Evolutionary conservation across 2,888 invertebrate species (phyloP), one percentile per base, ranked within the genome.

Genomic region (Tanypteryx hageni): DNA sequence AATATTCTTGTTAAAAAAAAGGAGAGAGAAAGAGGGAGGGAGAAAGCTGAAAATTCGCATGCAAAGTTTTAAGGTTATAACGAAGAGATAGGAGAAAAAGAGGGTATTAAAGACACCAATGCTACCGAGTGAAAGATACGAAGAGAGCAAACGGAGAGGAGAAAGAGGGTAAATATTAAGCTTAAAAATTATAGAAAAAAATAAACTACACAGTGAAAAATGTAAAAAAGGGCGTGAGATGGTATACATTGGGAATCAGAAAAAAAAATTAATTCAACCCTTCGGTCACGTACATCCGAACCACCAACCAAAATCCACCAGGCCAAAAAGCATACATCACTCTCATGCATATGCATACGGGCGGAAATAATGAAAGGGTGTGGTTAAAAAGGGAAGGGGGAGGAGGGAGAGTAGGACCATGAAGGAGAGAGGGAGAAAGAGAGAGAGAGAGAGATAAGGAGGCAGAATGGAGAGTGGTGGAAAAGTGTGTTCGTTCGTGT

Each of bases 301-400:
- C 27, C 76, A 27, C 27, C 76, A 27, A 68, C 64, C 64, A 86
- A 86, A 86, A 58, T 59, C 59, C 86, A 86, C 59, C 61, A 44
- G 64, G 64, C 64, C 59, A 89, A 64, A 89, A n/a, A 59, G 89
- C 89, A 89, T 89, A 89, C 61, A 89, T 89, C 89, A 68, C 64
- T 44, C 64, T 89, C 89, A 89, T 89, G 89, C 89, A 89, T 89
- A 89, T 89, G 89, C 89, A 89, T 89, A 56, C 56, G 64, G 83
- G 89, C n/a, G 89, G 89, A 89, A 89, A 89, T 89, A 89, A 89
- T 89, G 89, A 89, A 89, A 68, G 89, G 89, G 89, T 89, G 89
- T 44, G 89, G 89, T 89, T 44, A 64, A 44, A 44, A 10, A 14
- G 58, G 11, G 59, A 14, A 31, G 59, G 18, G 31, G 18, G 89